Evolutionary conservation across 1,140 invertebrate genomes (phyloP).

Genomic region (Lordiphosa mommai): DNA sequence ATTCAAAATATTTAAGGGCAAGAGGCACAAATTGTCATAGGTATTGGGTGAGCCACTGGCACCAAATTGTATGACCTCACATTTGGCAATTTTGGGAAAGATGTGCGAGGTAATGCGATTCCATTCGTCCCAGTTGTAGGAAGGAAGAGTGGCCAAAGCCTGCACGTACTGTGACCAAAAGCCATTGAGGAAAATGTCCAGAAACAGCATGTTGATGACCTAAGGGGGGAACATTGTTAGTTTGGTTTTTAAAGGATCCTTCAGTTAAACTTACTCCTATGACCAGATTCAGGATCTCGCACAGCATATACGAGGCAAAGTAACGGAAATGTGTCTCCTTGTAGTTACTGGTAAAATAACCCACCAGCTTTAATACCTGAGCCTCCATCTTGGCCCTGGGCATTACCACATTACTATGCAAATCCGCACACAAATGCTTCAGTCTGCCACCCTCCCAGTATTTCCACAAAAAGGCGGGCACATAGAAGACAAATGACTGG

Average conservation of each 20-base stretch:
- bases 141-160: conserved; percentile 81
- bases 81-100: conserved; percentile 92
- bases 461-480: conserved; percentile 89
- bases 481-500: conserved; percentile 88
- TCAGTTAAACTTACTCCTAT: conserved; percentile 82
- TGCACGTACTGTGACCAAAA: conserved; percentile 87
- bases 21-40: conserved; percentile 86
- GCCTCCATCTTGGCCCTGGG: conserved; percentile 80
- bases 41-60: conserved; percentile 82
- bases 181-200: conserved; percentile 88
- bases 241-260: neutral
- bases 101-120: conserved; percentile 82
- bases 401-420: conserved; percentile 62
- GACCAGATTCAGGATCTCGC: conserved; percentile 86
- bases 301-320: conserved; percentile 84
- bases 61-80: conserved; percentile 85
- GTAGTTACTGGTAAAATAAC: conserved; percentile 81
- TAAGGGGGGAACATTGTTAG: conserved; percentile 33
- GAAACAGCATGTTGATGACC: conserved; percentile 82
- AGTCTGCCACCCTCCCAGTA: conserved; percentile 86
- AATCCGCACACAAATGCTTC: conserved; percentile 80
- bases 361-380: conserved; percentile 81
- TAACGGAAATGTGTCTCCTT: conserved; percentile 85
- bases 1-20: conserved; percentile 89
- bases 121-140: conserved; percentile 71